A percentile compares a stretch with the other conserved stretches of the same genome.
These are phyloP conservation scores for Gallinago media DNA, from an alignment of 2,113 vertebrate genomes.

Conservation along the genomic window DNA sequence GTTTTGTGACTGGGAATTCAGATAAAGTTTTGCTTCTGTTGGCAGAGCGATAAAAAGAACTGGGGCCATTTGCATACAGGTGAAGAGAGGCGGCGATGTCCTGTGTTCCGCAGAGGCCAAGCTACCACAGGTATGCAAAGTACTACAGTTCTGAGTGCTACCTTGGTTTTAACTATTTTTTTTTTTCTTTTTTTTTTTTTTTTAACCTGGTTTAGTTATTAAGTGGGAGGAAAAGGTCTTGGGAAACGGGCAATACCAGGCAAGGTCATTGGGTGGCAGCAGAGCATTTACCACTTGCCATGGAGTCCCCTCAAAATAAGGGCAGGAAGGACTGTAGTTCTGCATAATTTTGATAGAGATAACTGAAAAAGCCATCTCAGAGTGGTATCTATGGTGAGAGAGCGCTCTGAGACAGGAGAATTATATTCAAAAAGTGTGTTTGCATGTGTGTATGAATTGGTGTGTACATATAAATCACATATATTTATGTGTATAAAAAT, in stretches of 20 bases:
- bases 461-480: accelerated
- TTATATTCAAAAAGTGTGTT: background rate
- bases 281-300: background rate
- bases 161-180: background rate
- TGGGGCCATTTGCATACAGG: constrained; percentile 78
- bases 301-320: background rate
- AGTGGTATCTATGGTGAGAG: background rate
- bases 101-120: background rate
- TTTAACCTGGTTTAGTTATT: background rate
- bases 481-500: background rate
- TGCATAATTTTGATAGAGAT: accelerated
- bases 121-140: constrained; percentile 57
- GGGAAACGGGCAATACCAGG: background rate
- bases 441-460: accelerated
- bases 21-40: constrained; percentile 68
- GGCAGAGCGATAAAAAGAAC: constrained; percentile 63
- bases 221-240: background rate
- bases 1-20: constrained; percentile 61
- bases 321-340: background rate
- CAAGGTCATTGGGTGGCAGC: constrained; percentile 71
- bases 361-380: background rate
- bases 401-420: background rate
- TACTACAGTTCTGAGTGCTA: background rate
- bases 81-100: constrained; percentile 30
- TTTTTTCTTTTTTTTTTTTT: background rate